Evolutionary conservation across 2,797 vertebrate genomes (phyloP), one percentile per base, ranked within the genome.

Genomic region (Pangasius sanitwongsei): DNA sequence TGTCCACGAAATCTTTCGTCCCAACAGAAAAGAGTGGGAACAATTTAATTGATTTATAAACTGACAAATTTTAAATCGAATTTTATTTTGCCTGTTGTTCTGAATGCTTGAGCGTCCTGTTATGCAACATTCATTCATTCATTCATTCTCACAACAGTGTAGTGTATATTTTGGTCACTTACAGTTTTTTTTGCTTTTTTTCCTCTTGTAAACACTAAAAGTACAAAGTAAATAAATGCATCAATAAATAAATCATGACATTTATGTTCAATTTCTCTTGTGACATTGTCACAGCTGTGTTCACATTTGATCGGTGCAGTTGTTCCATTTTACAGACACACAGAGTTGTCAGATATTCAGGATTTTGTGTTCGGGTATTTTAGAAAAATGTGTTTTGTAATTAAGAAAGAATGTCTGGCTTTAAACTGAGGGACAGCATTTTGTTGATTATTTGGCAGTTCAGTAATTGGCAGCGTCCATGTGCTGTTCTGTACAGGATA

Each of bases 191-290:
- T 28, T 48, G 20, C 23, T 44, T 74, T 74, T 74, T 74, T 20
- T 8, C 67, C 69, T 70, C 69, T 72, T 72, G 70, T 37, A 72
- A 72, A 72, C 70, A 41, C 70, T 72, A 72, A 72, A 72, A 72
- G 69, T 70, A 69, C 65, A 70, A 70, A 18, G 34, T 41, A 72
- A 72, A 72, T 72, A 72, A 41, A 41, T 9, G 20, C 70, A 41
- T 72, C 70, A 72, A 72, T 23, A 74, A 44, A 25, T 74, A 74
- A 41, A 23, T 41, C 37, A 74, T 74, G 70, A 41, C 37, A 74
- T 74, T 74, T 41, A 20, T 44, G 41, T 41, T 74, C 70, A 41
- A 4, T 41, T 41, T 41, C 8, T 23, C 23, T 0, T 74, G 8
- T 1, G 18, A 11, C 70, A 11, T 74, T 4, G 37, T 9, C 34